Evolutionary conservation across 2,888 invertebrate species (phyloP).

Genomic region (Cosmorhoe ocellata): DNA sequence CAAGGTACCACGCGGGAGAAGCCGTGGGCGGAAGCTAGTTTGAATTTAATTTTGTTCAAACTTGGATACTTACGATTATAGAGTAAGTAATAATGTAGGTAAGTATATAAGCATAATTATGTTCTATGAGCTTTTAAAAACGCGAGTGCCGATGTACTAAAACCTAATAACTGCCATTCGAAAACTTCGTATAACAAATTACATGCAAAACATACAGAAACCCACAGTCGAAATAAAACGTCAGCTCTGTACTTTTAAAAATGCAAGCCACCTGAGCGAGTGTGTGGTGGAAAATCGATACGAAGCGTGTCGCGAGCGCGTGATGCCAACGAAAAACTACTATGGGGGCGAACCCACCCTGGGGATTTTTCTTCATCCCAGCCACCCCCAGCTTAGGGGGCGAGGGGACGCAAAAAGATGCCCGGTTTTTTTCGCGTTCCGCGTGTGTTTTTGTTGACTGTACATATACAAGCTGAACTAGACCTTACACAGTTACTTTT

Average conservation of each 20-base stretch:
- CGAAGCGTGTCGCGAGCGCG: conserved; percentile 76
- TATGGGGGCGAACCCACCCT: conserved; percentile 51
- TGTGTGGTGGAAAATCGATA: conserved; percentile 80
- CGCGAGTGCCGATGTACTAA: too few species aligned
- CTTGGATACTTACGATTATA: too few species aligned
- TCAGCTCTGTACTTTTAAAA: conserved; percentile 38
- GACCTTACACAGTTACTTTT: conserved; percentile 30
- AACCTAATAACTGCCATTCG: too few species aligned
- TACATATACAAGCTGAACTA: conserved; percentile 35
- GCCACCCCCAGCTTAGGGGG: conserved; percentile 62
- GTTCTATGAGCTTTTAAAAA: too few species aligned
- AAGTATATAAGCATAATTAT: too few species aligned
- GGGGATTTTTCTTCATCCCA: conserved; percentile 72
- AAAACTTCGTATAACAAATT: not conserved
- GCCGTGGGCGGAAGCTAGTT: too few species aligned
- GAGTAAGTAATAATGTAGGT: too few species aligned
- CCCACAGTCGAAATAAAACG: conserved; percentile 22
- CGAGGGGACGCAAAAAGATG: conserved; percentile 74
- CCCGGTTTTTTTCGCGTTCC: conserved; percentile 69
- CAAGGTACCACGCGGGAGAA: too few species aligned
- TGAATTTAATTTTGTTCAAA: too few species aligned
- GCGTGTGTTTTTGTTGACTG: conserved; percentile 75
- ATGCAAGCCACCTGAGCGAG: conserved; percentile 64
- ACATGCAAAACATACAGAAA: too few species aligned
- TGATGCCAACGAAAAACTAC: conserved; percentile 81